Percentiles rank a stretch among this genome's conserved stretches.
Conservation (phyloP, 2,888 invertebrate species). For the Caenorhabditis sulstoni region DNA sequence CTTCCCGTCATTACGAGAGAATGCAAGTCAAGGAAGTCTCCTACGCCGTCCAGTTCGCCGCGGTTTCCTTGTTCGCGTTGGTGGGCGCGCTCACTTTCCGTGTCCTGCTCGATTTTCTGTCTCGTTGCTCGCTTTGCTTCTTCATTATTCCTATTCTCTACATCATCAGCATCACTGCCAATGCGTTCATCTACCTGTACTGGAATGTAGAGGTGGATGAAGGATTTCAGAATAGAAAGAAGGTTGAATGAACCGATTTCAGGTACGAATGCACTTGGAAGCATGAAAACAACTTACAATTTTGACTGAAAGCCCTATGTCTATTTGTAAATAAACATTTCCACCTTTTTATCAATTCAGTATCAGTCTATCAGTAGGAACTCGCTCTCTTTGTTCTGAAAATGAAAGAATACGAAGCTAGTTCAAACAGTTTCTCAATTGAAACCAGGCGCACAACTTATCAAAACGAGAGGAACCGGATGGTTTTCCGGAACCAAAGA, state of each 20-base stretch:
- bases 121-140: not conserved
- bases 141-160: not conserved
- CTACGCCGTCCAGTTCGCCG: slow-evolving; percentile 1
- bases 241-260: not conserved
- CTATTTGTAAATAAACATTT: no score
- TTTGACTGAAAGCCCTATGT: no score
- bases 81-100: not conserved
- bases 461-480: no score
- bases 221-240: not conserved
- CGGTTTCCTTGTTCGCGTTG: not conserved
- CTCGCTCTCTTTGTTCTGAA: no score
- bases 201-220: slow-evolving; percentile 1
- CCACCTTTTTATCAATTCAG: no score
- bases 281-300: no score
- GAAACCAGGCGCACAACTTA: no score
- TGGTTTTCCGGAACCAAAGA: no score
- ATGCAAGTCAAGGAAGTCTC: not conserved
- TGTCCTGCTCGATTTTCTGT: not conserved
- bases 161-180: slow-evolving; percentile 2
- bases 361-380: no score
- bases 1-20: not conserved
- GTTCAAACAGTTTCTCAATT: no score
- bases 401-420: no score
- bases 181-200: slow-evolving; percentile 1
- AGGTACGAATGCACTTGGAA: not conserved